Percentiles rank a stretch among this genome's conserved stretches.
These are phyloP conservation scores for Drosophila trapezifrons DNA, from an alignment of 1,140 invertebrate species.

Conservation along the genomic window DNA sequence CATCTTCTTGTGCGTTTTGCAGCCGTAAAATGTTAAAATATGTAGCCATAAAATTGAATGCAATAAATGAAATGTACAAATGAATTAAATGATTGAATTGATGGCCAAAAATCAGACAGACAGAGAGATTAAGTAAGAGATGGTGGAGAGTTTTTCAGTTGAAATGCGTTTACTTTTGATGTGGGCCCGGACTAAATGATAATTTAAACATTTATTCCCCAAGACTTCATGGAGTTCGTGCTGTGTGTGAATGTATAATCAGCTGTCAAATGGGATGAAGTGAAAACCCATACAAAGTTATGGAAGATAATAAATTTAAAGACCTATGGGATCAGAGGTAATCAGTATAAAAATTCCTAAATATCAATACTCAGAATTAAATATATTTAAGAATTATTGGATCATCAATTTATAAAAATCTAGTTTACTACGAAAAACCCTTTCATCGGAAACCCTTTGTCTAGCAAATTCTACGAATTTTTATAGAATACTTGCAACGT, in stretches of 20 bases:
- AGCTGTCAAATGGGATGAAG: constrained; percentile 22
- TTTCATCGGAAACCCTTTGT: not conserved
- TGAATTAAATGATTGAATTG: constrained; percentile 60
- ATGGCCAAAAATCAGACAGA: constrained; percentile 20
- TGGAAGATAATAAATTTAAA: constrained; percentile 1
- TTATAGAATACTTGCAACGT: not conserved
- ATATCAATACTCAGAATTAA: not conserved
- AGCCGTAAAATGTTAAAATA: constrained; percentile 66
- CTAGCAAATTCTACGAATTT: not conserved
- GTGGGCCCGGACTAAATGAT: constrained; percentile 26
- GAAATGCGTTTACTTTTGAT: constrained; percentile 42
- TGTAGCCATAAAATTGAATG: constrained; percentile 76
- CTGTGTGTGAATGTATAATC: constrained; percentile 28
- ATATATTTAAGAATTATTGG: not conserved
- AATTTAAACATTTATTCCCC: constrained; percentile 51
- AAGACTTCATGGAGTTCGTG: constrained; percentile 16
- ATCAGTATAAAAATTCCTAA: too few species aligned
- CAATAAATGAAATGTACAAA: constrained; percentile 71
- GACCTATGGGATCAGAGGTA: not conserved
- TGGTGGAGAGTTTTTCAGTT: constrained; percentile 9
- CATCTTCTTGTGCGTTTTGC: constrained; percentile 11
- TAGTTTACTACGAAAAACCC: not conserved
- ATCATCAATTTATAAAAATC: too few species aligned
- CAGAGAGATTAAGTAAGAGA: constrained; percentile 16
- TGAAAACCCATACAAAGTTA: constrained; percentile 17